These are phyloP conservation scores for Globicephala melas DNA, from an alignment of 2,113 vertebrate species.

Conservation along the genomic window DNA sequence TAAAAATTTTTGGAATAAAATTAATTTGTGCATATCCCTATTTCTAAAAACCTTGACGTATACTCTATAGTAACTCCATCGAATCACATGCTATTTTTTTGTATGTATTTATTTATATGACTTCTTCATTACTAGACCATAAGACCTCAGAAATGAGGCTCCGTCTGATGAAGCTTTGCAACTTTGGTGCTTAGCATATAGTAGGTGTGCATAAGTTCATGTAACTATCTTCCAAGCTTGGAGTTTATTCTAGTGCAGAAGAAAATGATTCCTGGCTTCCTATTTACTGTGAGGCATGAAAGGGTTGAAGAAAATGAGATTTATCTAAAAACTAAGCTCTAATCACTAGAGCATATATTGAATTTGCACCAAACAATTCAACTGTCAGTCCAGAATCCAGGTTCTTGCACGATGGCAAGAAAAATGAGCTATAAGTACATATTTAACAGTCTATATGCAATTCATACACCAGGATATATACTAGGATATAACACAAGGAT, in stretches of 20 bases:
- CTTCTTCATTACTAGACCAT: neutral
- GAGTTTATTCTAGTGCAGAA: neutral
- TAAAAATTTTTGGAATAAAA: neutral
- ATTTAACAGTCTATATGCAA: neutral
- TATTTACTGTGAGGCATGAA: neutral
- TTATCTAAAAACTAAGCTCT: neutral
- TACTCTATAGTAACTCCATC: neutral
- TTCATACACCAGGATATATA: neutral
- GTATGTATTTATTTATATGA: neutral
- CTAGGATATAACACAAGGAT: neutral
- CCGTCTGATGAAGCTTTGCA: neutral
- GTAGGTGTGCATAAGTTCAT: neutral
- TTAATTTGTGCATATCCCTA: neutral
- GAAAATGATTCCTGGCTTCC: neutral
- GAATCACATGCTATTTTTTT: neutral
- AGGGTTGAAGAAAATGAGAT: neutral
- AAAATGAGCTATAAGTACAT: neutral
- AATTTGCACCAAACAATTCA: neutral
- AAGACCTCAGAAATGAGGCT: neutral
- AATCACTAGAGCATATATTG: neutral
- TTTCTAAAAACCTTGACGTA: neutral
- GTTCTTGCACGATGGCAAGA: neutral
- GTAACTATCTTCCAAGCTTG: neutral
- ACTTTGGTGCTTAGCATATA: neutral
- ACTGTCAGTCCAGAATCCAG: neutral